These are phyloP conservation scores for Agriopis marginaria DNA, from an alignment of 2,888 invertebrate species.

Conservation along the genomic window DNA sequence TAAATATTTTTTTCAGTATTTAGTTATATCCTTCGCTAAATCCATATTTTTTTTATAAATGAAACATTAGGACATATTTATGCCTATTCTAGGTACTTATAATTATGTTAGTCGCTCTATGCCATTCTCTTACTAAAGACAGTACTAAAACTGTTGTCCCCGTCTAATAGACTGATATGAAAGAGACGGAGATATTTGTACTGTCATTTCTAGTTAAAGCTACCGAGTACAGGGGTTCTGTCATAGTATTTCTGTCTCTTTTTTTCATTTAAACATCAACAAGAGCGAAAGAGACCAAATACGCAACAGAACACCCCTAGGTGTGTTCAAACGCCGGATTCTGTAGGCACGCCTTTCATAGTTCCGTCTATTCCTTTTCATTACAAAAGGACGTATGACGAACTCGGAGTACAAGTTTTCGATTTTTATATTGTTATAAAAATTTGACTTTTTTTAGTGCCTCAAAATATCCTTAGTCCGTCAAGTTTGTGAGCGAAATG, in stretches of 20 bases:
- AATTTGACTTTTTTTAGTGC: slow-evolving; percentile 31
- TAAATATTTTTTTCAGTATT: no score
- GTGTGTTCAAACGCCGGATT: slow-evolving; percentile 33
- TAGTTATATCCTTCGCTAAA: no score
- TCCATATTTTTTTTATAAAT: no score
- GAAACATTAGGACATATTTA: no score
- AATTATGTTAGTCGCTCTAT: no score
- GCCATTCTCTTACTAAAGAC: no score
- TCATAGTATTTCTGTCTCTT: background rate
- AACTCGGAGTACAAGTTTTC: slow-evolving; percentile 38
- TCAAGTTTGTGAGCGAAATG: slow-evolving; percentile 17
- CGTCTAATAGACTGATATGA: background rate
- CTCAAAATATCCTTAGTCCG: slow-evolving; percentile 16
- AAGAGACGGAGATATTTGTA: background rate
- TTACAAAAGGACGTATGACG: slow-evolving; percentile 48
- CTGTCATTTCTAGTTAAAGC: background rate
- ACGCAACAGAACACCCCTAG: slow-evolving; percentile 7
- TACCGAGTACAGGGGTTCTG: background rate
- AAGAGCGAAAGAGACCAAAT: background rate
- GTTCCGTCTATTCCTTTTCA: slow-evolving; percentile 55
- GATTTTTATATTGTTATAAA: slow-evolving; percentile 24
- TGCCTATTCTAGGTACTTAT: no score
- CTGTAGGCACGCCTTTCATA: slow-evolving; percentile 43
- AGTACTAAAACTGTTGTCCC: no score
- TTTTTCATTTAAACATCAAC: background rate